Conservation (phyloP, 2,888 invertebrate genomes). For the Dryococelus australis region DNA sequence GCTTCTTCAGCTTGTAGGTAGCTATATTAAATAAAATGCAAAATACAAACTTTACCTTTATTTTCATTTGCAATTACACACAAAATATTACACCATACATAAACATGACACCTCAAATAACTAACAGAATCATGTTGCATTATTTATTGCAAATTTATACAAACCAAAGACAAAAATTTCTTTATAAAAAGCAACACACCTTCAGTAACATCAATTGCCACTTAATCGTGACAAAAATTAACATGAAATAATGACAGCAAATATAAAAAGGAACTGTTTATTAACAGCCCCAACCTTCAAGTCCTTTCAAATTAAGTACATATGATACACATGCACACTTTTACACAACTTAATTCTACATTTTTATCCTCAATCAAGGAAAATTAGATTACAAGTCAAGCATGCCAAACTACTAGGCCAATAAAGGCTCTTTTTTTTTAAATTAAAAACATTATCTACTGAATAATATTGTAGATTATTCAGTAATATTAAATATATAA, state of each 20-base stretch:
- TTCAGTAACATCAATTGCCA: too few species aligned
- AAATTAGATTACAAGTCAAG: neutral
- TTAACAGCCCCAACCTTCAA: neutral
- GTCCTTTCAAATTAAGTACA: neutral
- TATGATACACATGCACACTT: neutral
- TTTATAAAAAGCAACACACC: neutral
- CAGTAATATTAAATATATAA: neutral
- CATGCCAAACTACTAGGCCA: conserved; percentile 5
- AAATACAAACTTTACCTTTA: neutral
- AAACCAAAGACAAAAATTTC: neutral
- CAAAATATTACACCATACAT: neutral
- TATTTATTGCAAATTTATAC: neutral
- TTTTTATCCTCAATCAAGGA: neutral
- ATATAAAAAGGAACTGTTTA: too few species aligned
- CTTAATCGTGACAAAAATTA: too few species aligned
- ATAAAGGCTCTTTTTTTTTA: neutral
- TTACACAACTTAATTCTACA: neutral
- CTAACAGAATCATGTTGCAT: too few species aligned
- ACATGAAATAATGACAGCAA: too few species aligned
- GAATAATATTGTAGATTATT: neutral
- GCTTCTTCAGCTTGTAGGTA: too few species aligned
- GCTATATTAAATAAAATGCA: neutral
- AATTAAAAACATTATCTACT: neutral
- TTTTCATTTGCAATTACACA: neutral
- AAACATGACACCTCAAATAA: neutral